Base-by-base conservation (phyloP, 2,888 invertebrate genomes). In the Epirrhoe tristata region DNA sequence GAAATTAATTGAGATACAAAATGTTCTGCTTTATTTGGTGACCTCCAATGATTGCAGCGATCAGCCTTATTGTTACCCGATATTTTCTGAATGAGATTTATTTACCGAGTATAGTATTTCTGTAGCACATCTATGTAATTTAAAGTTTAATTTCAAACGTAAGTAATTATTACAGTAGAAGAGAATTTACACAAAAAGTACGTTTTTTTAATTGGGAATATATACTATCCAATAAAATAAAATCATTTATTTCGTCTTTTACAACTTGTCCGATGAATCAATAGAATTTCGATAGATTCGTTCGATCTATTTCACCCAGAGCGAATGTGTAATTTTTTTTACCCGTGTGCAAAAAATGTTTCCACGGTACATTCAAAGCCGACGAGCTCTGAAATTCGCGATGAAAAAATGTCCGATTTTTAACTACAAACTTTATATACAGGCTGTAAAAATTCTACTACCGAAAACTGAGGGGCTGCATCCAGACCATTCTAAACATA, bases 1-100 rank as follows among this genome's bases (percentile, higher is more conserved):
- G 14, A 46, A 64, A 58, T 54, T 68, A 69, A 71, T 71, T 71
- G 66, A 66, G 66, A 66, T 64, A 66, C 68, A 60, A 69, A 68
- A 70, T 69, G 65, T 60, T 55, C 67, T 53, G 58, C 60, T 50
- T 60, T 66, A 66, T 69, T 64, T 57, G 63, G 67, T 63, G 66
- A 43, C 66, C 66, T 48, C 52, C 56, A 53, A 48, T 63, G 4
- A 43, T 34, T 34, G 6, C 34, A 7, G 12, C 12, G 12, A 12
- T 43, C 39, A 43, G 39, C 39, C 12, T 43, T 12, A 43, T 34
- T 34, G 34, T 7, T 34, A 7, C 34, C 34, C 34, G 34, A 34
- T 34, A 34, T 34, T 34, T 34, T 6, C 34, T 24, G 24, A 24
- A 3, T 24, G 10, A 39, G 36, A 10, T 39, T 7, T 39, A 39